Conservation (phyloP, 2,888 invertebrate species). For the Keiferia lycopersicella region DNA sequence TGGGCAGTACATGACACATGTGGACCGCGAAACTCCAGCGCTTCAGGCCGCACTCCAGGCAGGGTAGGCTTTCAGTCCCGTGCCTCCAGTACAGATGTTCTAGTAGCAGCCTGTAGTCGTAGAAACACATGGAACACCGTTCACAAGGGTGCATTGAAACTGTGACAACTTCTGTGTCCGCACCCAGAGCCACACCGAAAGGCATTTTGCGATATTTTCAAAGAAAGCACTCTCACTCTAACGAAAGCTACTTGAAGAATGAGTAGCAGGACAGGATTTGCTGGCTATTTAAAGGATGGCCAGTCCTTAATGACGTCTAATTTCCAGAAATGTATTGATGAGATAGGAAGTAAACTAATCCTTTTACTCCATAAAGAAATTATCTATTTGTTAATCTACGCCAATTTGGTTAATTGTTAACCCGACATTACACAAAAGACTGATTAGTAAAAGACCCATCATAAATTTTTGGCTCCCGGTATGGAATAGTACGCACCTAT, state of each 20-base stretch:
- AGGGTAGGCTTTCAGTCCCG: slow-evolving; percentile 59
- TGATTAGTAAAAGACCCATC: too few relatives aligned
- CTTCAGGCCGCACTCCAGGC: slow-evolving; percentile 51
- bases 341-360: not conserved
- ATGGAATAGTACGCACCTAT: too few relatives aligned
- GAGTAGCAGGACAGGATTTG: not conserved
- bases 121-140: slow-evolving; percentile 52
- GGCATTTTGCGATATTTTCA: too few relatives aligned
- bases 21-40: slow-evolving; percentile 60
- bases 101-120: slow-evolving; percentile 54
- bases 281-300: not conserved
- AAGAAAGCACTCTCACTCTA: not conserved
- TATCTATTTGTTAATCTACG: not conserved
- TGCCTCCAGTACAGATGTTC: slow-evolving; percentile 68
- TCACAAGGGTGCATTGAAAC: slow-evolving; percentile 47
- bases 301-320: not conserved
- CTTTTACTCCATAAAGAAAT: not conserved
- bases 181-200: not conserved
- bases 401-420: too few relatives aligned
- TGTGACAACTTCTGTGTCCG: not conserved
- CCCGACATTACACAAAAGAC: too few relatives aligned
- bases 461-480: too few relatives aligned
- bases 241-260: not conserved
- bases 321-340: not conserved
- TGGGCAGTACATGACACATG: slow-evolving; percentile 58